These are phyloP conservation scores for Chelmon rostratus DNA, from an alignment of 2,797 vertebrate species.

Conservation along the genomic window DNA sequence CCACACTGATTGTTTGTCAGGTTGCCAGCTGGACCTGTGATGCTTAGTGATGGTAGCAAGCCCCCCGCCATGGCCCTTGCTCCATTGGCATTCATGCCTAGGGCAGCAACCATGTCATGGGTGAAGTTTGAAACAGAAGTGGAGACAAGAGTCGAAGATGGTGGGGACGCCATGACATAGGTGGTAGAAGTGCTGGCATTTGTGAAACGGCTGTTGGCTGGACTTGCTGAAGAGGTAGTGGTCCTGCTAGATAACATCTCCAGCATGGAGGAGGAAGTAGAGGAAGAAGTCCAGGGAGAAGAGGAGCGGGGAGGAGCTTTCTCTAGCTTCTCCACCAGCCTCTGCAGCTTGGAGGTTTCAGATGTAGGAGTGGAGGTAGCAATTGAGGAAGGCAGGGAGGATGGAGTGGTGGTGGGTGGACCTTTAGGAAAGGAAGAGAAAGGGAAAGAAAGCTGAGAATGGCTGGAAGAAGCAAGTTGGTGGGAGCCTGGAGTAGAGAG, in stretches of 20 bases:
- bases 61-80: conserved; percentile 64
- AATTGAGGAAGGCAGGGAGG: conserved; percentile 76
- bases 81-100: conserved; percentile 78
- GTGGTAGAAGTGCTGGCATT: conserved; percentile 82
- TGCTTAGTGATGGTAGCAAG: conserved; percentile 74
- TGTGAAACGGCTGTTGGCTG: conserved; percentile 72
- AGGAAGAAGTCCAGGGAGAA: conserved; percentile 75
- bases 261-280: conserved; percentile 69
- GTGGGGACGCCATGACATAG: conserved; percentile 81
- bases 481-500: conserved; percentile 75
- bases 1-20: conserved; percentile 91
- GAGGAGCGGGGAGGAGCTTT: conserved; percentile 80
- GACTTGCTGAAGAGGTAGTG: conserved; percentile 61
- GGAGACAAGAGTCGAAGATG: conserved; percentile 75
- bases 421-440: conserved; percentile 84
- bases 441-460: conserved; percentile 82
- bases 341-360: conserved; percentile 94
- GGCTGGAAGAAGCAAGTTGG: conserved; percentile 77
- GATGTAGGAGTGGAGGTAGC: conserved; percentile 84
- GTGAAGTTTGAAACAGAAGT: conserved; percentile 82
- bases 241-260: conserved; percentile 72
- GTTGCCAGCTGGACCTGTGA: conserved; percentile 71
- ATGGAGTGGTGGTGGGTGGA: conserved; percentile 68
- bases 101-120: conserved; percentile 84
- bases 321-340: conserved; percentile 93